Conservation (phyloP, 2,888 invertebrate genomes). For the Bellardia pandia region DNA sequence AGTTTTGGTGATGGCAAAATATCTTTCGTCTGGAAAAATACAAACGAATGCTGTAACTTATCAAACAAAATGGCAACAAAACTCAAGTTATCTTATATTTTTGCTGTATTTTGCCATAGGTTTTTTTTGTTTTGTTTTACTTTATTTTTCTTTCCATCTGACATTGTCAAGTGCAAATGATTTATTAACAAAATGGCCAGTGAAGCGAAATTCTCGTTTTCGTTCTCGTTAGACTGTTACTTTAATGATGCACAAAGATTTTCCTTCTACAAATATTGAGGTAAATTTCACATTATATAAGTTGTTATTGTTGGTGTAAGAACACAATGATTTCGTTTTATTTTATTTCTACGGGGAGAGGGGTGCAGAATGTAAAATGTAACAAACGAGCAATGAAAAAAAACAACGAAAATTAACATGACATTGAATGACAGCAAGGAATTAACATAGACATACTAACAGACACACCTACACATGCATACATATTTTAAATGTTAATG, state of each 20-base stretch:
- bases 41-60: slow-evolving; percentile 21
- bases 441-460: slow-evolving; percentile 29
- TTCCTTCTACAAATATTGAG: slow-evolving; percentile 24
- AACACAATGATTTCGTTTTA: slow-evolving; percentile 11
- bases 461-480: background rate
- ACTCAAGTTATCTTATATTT: slow-evolving; percentile 26
- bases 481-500: background rate
- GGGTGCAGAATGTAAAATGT: background rate
- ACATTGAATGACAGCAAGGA: slow-evolving; percentile 62
- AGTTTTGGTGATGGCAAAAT: slow-evolving; percentile 27
- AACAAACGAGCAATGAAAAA: background rate
- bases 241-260: slow-evolving; percentile 58
- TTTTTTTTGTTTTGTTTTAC: slow-evolving; percentile 7
- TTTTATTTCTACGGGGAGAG: background rate
- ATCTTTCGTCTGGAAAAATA: slow-evolving; percentile 37
- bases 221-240: slow-evolving; percentile 24
- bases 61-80: slow-evolving; percentile 26
- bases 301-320: background rate
- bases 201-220: slow-evolving; percentile 56
- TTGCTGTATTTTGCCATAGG: slow-evolving; percentile 23
- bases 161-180: slow-evolving; percentile 71
- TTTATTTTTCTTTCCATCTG: slow-evolving; percentile 43
- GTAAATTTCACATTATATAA: slow-evolving; percentile 40
- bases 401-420: slow-evolving; percentile 45
- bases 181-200: slow-evolving; percentile 71